These are phyloP conservation scores for Oceanodroma tethys DNA, from an alignment of 2,113 vertebrate species.

Conservation along the genomic window DNA sequence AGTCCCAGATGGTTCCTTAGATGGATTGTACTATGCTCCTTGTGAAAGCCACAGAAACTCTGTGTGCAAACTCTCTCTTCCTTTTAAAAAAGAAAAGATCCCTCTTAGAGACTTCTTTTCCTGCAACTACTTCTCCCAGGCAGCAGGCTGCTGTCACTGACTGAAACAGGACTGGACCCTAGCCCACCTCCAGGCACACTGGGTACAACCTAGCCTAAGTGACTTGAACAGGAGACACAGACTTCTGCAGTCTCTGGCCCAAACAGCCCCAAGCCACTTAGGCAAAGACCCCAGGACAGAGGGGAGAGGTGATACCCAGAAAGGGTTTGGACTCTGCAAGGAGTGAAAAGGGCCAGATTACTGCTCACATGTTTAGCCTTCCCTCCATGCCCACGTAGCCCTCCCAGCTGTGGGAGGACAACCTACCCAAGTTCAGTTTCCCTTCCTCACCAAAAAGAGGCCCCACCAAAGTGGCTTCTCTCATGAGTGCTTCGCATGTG, in stretches of 20 bases:
- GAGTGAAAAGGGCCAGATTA: background rate
- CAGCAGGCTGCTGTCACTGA: background rate
- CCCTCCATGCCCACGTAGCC: no score
- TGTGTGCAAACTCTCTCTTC: background rate
- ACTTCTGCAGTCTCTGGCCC: background rate
- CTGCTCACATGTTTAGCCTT: background rate
- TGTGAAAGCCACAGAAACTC: background rate
- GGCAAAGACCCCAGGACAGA: background rate
- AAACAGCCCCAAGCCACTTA: background rate
- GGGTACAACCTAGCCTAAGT: no score
- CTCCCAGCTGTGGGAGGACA: background rate
- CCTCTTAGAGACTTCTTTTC: background rate
- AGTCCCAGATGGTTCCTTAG: background rate
- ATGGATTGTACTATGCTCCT: background rate
- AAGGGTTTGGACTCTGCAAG: background rate
- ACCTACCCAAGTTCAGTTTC: background rate
- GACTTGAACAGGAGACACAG: background rate
- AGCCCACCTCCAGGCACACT: background rate
- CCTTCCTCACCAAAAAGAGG: background rate
- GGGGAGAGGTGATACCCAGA: background rate
- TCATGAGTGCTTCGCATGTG: rapidly evolving
- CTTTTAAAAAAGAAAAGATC: background rate
- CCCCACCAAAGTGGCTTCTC: background rate
- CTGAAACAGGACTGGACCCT: background rate
- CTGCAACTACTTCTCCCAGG: background rate